A percentile compares a stretch with the other conserved stretches of the same genome.
Evolutionary conservation across 1,140 invertebrate species (phyloP).

Genomic region (Drosophila tristis): DNA sequence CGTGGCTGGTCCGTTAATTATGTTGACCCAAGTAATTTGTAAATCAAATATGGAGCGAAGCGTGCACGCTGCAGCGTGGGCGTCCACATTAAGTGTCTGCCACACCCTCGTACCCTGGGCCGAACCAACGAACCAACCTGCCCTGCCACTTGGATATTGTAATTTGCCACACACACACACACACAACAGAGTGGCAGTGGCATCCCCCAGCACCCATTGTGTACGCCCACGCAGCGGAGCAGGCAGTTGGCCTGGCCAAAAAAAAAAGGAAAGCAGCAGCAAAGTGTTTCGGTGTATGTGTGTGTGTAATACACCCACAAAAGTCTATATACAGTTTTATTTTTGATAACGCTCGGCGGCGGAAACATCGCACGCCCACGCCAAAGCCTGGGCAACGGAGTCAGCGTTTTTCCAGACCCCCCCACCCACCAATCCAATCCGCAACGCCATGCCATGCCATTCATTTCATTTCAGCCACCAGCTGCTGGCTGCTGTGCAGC

Average conservation of each 20-base stretch:
- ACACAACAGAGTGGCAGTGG: no score
- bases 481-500: slow-evolving; percentile 22
- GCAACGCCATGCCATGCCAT: slow-evolving; percentile 49
- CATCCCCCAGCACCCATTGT: no score
- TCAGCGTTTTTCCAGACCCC: slow-evolving; percentile 52
- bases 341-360: slow-evolving; percentile 70
- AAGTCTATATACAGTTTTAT: slow-evolving; percentile 60
- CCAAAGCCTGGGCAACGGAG: slow-evolving; percentile 20
- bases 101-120: background rate
- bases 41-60: slow-evolving; percentile 56
- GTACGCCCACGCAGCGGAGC: no score
- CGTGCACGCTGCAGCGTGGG: background rate
- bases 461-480: slow-evolving; percentile 65
- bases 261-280: slow-evolving; percentile 26
- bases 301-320: slow-evolving; percentile 29
- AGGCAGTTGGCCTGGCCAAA: slow-evolving; percentile 9
- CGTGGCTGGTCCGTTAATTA: slow-evolving; percentile 64
- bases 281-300: slow-evolving; percentile 21
- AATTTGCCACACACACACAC: slow-evolving; percentile 43
- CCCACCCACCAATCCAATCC: background rate
- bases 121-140: no score
- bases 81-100: slow-evolving; percentile 8
- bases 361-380: slow-evolving; percentile 76
- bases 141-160: slow-evolving; percentile 45
- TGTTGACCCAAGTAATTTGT: slow-evolving; percentile 68